Base-by-base conservation (phyloP, 1,140 invertebrate genomes). In the Adelges cooleyi region DNA sequence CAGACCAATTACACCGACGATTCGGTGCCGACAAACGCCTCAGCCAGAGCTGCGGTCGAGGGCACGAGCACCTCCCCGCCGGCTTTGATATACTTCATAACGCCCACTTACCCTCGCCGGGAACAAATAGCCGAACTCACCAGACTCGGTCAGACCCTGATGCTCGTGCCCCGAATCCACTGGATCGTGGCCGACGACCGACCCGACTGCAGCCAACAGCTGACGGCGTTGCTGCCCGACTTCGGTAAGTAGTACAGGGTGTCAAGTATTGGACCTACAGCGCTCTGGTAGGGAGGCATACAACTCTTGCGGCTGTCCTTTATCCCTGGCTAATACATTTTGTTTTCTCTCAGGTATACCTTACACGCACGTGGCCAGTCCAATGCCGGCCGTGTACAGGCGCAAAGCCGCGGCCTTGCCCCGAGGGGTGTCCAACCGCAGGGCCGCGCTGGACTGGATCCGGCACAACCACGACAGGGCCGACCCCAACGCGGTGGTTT, bases 131-230 rank as follows among this genome's bases (percentile, higher is more conserved):
- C 94, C 0, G 93, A 98, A 72, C 77, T 98, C 49, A 92, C 87
- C 13, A 79, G 92, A 70, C 79, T 96, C 66, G 84, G 87, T 1
- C 89, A 97, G 70, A 96, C 93, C 2, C 75, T 97, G 33, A 88
- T 90, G 82, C 84, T 92, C 73, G 84, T 95, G 22, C 82, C 81
- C 67, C 84, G 89, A 70, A 73, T 96, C 44, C 84, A 90, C 70
- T 97, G 93, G 93, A 84, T 97, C 65, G 84, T 97, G 18, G 85
- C 93, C 56, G 92, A 97, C 77, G 93, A 97, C 75, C 83, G 86
- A 3, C 77, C 76, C 59, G 71, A 72, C 20, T 77, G 79, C 27
- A 86, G 81, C 17, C 74, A 77, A 23, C 75, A 84, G 68, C 84
- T 94, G 9, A 79, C 78, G 3, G 78, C 82, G 50, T 75, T 90